Evolutionary conservation across 1,140 invertebrate species (phyloP), one percentile per base, ranked within the genome.

Genomic region (Drosophila mojavensis): DNA sequence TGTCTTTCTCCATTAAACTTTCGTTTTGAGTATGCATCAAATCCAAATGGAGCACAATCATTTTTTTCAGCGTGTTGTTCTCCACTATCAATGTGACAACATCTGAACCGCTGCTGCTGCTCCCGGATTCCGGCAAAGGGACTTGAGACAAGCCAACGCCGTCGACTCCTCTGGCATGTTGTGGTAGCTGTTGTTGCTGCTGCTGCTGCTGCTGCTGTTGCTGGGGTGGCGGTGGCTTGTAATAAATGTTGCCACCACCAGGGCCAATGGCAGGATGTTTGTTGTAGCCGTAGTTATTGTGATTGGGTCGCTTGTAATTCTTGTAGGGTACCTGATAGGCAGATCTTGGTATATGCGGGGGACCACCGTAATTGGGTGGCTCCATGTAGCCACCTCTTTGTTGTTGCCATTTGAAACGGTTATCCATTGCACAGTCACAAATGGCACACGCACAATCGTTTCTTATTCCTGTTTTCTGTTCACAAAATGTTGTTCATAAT

Each of bases 21-120:
- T 96, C 95, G 41, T 95, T 95, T 82, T 96, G 95, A 81, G 96
- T 95, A 91, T 96, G 95, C 79, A 96, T 95, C 39, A 96, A 90
- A 90, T 96, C 95, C 60, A 96, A 92, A 91, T 96, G 95, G n/a
- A 95, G 91, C n/a, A 96, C 90, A 62, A 95, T 84, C 82, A 96
- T 93, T 2, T 68, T 64, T 47, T 84, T 89, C 1, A 89, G 45
- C 24, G 84, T 89, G 41, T 89, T 84, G 28, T 90, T 90, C 36
- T 90, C 83, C 59, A 83, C 77, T 33, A 88, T 83, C 6, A 88
- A 43, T n/a, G 78, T 76, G 13, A 81, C 75, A 6, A 88, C 60
- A 58, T 88, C 81, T 15, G 84, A 64, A n/a, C 43, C 41, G 48
- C 20, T 65, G 2, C 13, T 36, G 9, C 2, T 36, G 10, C 55